Evolutionary conservation across 1,140 invertebrate genomes (phyloP).

Genomic region (Lepidurus couesii): DNA sequence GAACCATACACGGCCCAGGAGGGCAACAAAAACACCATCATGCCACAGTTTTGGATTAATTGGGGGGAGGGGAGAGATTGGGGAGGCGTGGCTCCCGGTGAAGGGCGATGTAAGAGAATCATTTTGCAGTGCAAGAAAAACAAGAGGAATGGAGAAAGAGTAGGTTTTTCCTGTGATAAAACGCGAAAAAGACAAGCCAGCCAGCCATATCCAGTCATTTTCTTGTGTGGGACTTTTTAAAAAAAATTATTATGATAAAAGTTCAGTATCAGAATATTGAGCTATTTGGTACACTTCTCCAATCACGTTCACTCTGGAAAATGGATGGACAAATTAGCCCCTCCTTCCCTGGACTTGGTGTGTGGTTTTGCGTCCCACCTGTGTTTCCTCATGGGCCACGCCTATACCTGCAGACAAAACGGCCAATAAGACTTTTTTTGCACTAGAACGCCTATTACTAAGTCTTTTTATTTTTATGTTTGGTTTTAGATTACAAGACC

Average conservation of each 20-base stretch:
- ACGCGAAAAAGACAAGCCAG: background rate
- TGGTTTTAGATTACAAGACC: background rate
- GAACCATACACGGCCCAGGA: background rate
- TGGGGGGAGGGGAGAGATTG: background rate
- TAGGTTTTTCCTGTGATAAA: conserved; percentile 12
- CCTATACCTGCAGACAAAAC: background rate
- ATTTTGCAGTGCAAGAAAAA: background rate
- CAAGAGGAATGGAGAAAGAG: background rate
- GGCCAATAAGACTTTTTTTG: background rate
- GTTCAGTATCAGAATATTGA: background rate
- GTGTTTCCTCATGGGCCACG: conserved; percentile 4
- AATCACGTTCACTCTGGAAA: background rate
- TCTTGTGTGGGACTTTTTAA: background rate
- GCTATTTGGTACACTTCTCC: background rate
- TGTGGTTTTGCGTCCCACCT: background rate
- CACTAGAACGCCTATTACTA: background rate
- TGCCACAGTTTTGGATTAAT: too few relatives aligned
- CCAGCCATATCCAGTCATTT: conserved; percentile 20
- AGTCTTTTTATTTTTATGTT: background rate
- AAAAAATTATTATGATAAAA: background rate
- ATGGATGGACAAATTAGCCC: background rate
- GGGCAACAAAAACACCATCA: background rate
- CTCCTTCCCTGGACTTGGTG: background rate
- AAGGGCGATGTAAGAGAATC: background rate
- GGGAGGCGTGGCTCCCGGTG: conserved; percentile 19